Conservation (phyloP, 2,797 vertebrate species). For the Loriculus beryllinus region DNA sequence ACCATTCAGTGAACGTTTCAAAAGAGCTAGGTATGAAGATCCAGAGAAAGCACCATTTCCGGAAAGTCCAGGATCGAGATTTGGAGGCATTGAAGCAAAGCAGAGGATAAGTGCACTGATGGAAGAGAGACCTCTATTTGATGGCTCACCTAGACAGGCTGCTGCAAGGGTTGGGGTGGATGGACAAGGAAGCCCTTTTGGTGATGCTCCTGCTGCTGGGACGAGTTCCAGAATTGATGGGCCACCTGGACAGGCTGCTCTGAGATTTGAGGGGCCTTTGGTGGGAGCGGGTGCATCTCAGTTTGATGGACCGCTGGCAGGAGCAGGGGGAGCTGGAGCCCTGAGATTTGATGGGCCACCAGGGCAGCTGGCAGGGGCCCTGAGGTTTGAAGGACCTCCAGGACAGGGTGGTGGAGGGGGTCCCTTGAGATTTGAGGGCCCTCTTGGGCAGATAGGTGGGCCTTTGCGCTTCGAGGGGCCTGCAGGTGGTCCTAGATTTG, state of each 20-base stretch:
- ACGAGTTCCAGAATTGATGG: slow-evolving; percentile 77
- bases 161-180: slow-evolving; percentile 78
- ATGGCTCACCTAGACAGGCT: slow-evolving; percentile 76
- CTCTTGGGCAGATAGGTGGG: slow-evolving; percentile 72
- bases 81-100: slow-evolving; percentile 77
- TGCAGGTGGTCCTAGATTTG: slow-evolving; percentile 78
- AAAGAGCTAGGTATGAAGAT: slow-evolving; percentile 76
- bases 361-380: slow-evolving; percentile 66
- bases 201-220: slow-evolving; percentile 79
- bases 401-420: slow-evolving; percentile 72
- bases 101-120: slow-evolving; percentile 75
- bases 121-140: slow-evolving; percentile 81
- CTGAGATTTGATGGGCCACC: slow-evolving; percentile 83
- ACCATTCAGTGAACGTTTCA: slow-evolving; percentile 77
- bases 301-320: slow-evolving; percentile 81
- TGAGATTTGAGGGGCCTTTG: slow-evolving; percentile 67
- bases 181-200: slow-evolving; percentile 76
- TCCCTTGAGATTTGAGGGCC: slow-evolving; percentile 79
- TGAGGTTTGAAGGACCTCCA: slow-evolving; percentile 82
- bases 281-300: slow-evolving; percentile 71
- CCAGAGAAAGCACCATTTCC: slow-evolving; percentile 73
- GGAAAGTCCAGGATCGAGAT: slow-evolving; percentile 74
- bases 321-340: slow-evolving; percentile 68
- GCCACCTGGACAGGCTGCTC: slow-evolving; percentile 57
- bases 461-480: slow-evolving; percentile 80